Evolutionary conservation across 2,797 vertebrate species (phyloP).

Genomic region (Dipus sagitta): DNA sequence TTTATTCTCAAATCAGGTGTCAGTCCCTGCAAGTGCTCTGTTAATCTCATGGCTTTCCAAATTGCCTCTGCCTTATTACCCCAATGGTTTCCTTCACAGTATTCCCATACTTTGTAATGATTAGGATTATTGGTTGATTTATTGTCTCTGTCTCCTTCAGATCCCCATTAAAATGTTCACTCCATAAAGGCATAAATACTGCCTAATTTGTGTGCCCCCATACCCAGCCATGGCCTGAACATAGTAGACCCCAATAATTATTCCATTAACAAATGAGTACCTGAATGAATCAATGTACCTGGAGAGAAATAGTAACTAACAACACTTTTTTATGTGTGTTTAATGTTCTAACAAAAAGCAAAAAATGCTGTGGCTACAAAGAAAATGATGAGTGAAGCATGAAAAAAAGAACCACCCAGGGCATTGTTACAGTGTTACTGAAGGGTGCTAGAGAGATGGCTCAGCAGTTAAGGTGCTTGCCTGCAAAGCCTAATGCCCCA

Average conservation of each 20-base stretch:
- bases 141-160: neutral
- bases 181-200: neutral
- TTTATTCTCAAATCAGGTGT: neutral
- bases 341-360: neutral
- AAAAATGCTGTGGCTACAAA: neutral
- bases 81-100: neutral
- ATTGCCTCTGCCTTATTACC: neutral
- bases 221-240: too few relatives aligned
- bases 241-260: neutral
- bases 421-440: neutral
- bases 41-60: neutral
- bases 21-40: neutral
- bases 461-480: too few relatives aligned
- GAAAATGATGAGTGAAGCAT: neutral
- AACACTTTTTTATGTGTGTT: neutral
- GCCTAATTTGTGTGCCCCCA: rapidly evolving
- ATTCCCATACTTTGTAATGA: neutral
- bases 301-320: neutral
- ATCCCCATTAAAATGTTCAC: neutral
- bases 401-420: neutral
- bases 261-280: neutral
- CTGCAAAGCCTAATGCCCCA: too few relatives aligned
- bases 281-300: neutral
- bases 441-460: neutral
- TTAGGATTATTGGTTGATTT: neutral